Conservation (phyloP, 2,888 invertebrate genomes). For the Rotaria magnacalcarata region DNA sequence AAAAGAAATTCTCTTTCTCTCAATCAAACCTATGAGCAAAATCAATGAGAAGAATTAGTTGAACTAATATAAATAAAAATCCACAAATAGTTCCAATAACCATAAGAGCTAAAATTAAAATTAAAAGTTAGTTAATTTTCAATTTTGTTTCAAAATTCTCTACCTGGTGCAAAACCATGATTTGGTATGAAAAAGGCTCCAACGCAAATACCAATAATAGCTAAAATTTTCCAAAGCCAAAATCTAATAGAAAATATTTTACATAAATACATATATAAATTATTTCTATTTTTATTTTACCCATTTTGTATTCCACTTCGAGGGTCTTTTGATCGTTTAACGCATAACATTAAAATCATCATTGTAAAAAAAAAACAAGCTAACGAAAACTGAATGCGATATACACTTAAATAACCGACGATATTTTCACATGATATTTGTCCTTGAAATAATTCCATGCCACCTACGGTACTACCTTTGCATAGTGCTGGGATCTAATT, state of each 20-base stretch:
- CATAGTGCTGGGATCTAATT: conserved; percentile 21
- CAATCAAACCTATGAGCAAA: conserved; percentile 74
- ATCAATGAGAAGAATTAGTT: conserved; percentile 89
- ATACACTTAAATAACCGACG: conserved; percentile 89
- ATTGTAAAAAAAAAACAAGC: conserved; percentile 83
- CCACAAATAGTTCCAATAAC: conserved; percentile 81
- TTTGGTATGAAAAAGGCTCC: conserved; percentile 92
- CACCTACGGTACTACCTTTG: neutral
- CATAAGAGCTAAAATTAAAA: conserved; percentile 34
- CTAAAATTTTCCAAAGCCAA: conserved; percentile 88
- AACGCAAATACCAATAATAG: conserved; percentile 81
- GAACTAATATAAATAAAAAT: conserved; percentile 88
- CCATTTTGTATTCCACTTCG: conserved; percentile 93
- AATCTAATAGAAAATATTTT: conserved; percentile 62
- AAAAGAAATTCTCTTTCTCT: too few species aligned
- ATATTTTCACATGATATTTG: conserved; percentile 70
- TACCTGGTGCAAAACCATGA: conserved; percentile 38
- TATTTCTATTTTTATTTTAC: neutral
- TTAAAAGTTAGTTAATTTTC: too few species aligned
- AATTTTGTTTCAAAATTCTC: too few species aligned
- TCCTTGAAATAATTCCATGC: neutral
- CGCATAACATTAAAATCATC: conserved; percentile 66
- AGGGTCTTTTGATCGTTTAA: conserved; percentile 82
- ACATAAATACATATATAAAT: too few species aligned
- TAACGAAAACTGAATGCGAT: conserved; percentile 87